phyloP scores from a whole-genome alignment of 2,888 invertebrate genomes.

The Pseudoips prasinana region DNA sequence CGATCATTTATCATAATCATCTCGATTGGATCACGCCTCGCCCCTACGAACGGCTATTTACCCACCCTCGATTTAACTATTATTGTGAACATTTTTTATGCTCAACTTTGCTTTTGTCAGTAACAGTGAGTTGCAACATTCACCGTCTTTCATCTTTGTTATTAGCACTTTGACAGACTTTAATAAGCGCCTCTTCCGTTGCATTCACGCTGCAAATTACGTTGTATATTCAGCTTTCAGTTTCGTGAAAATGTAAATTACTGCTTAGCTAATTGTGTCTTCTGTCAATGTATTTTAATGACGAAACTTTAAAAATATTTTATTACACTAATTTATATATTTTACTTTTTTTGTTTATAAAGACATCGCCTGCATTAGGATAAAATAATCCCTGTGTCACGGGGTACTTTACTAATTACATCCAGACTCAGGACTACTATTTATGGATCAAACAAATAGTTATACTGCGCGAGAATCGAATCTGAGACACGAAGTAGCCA shows the following conservation, averaged over 20 bases:
- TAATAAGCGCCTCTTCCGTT: conserved; percentile 34
- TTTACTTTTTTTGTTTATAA: too few species aligned
- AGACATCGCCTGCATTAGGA: too few species aligned
- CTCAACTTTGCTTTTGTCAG: conserved; percentile 55
- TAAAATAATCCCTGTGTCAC: too few species aligned
- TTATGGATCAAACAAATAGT: too few species aligned
- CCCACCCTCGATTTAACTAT: conserved; percentile 78
- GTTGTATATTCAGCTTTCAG: conserved; percentile 6
- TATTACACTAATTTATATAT: too few species aligned
- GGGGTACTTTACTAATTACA: too few species aligned
- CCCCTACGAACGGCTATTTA: conserved; percentile 64
- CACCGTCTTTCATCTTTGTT: conserved; percentile 45
- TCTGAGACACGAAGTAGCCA: too few species aligned
- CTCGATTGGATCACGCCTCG: conserved; percentile 74
- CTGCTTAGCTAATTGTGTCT: too few species aligned
- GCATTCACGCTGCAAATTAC: conserved; percentile 19
- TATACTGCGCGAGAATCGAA: too few species aligned
- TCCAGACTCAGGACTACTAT: too few species aligned
- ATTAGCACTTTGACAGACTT: conserved; percentile 48
- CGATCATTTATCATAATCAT: conserved; percentile 78
- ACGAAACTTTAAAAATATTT: too few species aligned
- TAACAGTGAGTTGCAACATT: conserved; percentile 40
- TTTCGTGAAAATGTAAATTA: background rate
- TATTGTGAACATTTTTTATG: conserved; percentile 71
- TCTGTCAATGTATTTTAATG: too few species aligned